Evolutionary conservation across 2,797 vertebrate species (phyloP).

Genomic region (Chiloscyllium punctatum): DNA sequence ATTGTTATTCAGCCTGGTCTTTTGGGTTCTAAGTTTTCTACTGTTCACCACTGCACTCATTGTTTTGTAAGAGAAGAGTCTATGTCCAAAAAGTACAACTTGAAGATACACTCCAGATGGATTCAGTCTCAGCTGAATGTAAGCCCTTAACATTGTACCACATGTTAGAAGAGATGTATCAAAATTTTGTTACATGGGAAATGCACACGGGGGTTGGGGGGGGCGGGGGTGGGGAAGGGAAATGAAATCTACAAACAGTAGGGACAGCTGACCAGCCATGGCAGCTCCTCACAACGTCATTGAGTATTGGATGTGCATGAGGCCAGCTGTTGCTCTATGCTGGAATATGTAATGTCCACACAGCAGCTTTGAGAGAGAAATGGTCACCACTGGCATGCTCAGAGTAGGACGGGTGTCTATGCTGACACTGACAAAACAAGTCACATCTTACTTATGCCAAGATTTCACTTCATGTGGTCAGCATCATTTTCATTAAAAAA

Average conservation of each 20-base stretch:
- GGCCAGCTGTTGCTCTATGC: constrained; percentile 5
- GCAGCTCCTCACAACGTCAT: neutral
- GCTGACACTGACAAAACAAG: neutral
- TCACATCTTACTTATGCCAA: neutral
- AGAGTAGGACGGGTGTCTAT: neutral
- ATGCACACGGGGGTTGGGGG: neutral
- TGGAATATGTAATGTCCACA: neutral
- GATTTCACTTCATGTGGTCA: constrained; percentile 22
- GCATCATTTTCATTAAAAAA: constrained; percentile 4
- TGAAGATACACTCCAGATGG: constrained; percentile 50
- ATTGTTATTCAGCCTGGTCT: neutral
- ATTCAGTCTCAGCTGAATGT: constrained; percentile 51
- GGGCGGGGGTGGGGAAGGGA: no score
- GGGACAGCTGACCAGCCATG: neutral
- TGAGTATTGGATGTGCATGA: constrained; percentile 6
- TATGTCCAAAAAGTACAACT: neutral
- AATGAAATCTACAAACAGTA: neutral
- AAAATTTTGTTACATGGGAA: constrained; percentile 23
- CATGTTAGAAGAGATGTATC: constrained; percentile 52
- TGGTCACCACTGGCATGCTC: constrained; percentile 15
- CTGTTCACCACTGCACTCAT: neutral
- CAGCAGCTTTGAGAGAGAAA: neutral
- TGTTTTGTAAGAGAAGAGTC: neutral
- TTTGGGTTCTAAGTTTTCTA: neutral
- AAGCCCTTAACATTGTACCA: constrained; percentile 47